Evolutionary conservation across 2,888 invertebrate species (phyloP), one percentile per base, ranked within the genome.

Genomic region (Lycia hirtaria): DNA sequence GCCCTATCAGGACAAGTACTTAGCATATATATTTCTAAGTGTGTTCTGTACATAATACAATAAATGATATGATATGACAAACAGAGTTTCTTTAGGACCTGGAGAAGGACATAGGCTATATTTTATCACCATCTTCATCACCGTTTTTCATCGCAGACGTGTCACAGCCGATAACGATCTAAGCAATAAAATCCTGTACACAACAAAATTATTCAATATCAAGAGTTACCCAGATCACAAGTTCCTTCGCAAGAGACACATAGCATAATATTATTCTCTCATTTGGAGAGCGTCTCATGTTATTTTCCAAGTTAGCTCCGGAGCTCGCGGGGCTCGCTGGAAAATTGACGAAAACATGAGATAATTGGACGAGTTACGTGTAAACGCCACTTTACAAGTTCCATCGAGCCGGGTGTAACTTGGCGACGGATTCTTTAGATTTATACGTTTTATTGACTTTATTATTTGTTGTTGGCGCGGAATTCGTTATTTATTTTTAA

Each of bases 321-420:
- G 19, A 44, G 20, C 44, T n/a, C 24, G 24, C n/a, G n/a, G n/a
- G n/a, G n/a, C n/a, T 43, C 26, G 19, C 12, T 32, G 44, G 33
- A 26, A 35, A 35, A 24, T 47, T 26, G 47, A n/a, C 19, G 22
- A 37, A 53, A 49, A 48, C 43, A 43, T 4, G 33, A 55, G 55
- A 55, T 55, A 55, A 55, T 48, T 55, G 55, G 43, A 15, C 30
- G 43, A 55, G 48, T 49, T 49, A 38, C 22, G 28, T 35, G 44
- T 15, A 30, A 30, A 35, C n/a, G 52, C 37, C 37, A 20, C 28
- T 15, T 38, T 41, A 32, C 9, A 24, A 47, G 41, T 51, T 51
- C 43, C 7, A 19, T 51, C 20, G 17, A 26, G 20, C 17, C 15
- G 17, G 30, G 30, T 9, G 19, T 10, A 48, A 49, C 22, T 37